Percentiles rank a stretch among this genome's conserved stretches.
Evolutionary conservation across 2,113 vertebrate genomes (phyloP).

Genomic region (Poeciliopsis retropinna): DNA sequence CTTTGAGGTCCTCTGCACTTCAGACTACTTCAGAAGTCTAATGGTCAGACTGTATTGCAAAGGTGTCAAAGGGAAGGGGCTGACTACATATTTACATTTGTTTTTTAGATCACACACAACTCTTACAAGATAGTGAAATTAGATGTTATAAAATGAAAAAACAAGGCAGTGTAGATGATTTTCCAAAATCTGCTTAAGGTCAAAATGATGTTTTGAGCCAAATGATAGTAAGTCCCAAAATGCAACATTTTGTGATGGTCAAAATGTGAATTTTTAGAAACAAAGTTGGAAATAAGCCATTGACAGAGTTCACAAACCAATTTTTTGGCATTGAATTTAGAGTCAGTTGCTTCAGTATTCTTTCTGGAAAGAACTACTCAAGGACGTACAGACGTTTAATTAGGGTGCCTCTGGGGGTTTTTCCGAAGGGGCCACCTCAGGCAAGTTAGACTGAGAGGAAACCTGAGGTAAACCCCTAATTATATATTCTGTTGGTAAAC

Average conservation of each 20-base stretch:
- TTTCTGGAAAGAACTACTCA: conserved; percentile 16
- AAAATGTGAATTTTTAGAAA: conserved; percentile 50
- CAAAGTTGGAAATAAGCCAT: conserved; percentile 38
- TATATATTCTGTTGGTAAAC: conserved; percentile 21
- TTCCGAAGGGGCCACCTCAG: conserved; percentile 23
- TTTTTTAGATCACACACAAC: too few species aligned
- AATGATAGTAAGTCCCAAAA: conserved; percentile 41
- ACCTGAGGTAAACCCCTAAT: conserved; percentile 15
- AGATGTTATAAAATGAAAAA: background rate
- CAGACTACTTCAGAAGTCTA: too few species aligned
- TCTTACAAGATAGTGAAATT: too few species aligned
- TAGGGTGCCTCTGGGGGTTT: conserved; percentile 24
- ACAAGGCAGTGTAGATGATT: conserved; percentile 5
- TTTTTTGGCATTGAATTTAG: conserved; percentile 14
- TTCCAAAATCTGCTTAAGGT: conserved; percentile 24
- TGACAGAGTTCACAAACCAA: conserved; percentile 19
- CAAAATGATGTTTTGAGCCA: conserved; percentile 34
- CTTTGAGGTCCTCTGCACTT: too few species aligned
- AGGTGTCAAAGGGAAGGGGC: too few species aligned
- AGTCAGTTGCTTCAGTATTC: conserved; percentile 11
- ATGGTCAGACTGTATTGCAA: too few species aligned
- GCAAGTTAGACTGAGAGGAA: conserved; percentile 20
- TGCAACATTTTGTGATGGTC: conserved; percentile 38
- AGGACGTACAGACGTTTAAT: conserved; percentile 49
- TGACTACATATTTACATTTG: too few species aligned